phyloP scores from a whole-genome alignment of 2,113 vertebrate genomes.

The Caretta caretta region DNA sequence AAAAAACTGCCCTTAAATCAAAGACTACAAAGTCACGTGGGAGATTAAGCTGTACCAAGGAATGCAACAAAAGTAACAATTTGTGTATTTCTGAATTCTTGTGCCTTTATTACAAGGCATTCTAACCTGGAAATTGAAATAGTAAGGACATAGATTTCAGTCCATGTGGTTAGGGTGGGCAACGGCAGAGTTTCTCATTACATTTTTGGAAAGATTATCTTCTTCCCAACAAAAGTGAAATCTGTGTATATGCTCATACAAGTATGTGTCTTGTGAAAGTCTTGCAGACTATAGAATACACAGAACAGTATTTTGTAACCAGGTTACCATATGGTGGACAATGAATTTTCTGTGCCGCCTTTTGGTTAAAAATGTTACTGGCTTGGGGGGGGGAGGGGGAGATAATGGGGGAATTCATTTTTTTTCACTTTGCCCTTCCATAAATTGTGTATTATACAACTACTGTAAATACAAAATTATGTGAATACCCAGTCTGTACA shows the following conservation, averaged over 20 bases:
- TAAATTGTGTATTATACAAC: neutral
- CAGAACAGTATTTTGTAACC: neutral
- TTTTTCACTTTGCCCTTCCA: neutral
- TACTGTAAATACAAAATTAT: neutral
- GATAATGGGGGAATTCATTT: neutral
- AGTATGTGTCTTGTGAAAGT: neutral
- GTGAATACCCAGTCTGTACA: neutral
- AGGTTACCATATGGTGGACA: neutral
- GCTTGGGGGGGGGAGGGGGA: too few relatives aligned
- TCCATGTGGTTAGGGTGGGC: neutral
- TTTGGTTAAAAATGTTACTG: neutral
- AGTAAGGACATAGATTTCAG: constrained; percentile 44
- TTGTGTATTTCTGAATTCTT: constrained; percentile 21
- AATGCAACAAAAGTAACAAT: constrained; percentile 19
- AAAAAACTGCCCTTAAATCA: constrained; percentile 2
- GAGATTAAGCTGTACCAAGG: neutral
- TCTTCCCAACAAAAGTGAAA: neutral
- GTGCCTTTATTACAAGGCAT: constrained; percentile 27
- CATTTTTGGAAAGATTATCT: neutral
- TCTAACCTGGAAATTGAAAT: neutral
- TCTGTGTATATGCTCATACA: neutral
- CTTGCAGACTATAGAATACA: neutral
- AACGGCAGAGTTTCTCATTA: neutral
- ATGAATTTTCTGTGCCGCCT: neutral
- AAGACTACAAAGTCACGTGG: neutral